Evolutionary conservation across 53 echinoderm and acorn worm genomes (phyloP), one percentile per base, ranked within the genome.

Genomic region (Crossaster papposus): DNA sequence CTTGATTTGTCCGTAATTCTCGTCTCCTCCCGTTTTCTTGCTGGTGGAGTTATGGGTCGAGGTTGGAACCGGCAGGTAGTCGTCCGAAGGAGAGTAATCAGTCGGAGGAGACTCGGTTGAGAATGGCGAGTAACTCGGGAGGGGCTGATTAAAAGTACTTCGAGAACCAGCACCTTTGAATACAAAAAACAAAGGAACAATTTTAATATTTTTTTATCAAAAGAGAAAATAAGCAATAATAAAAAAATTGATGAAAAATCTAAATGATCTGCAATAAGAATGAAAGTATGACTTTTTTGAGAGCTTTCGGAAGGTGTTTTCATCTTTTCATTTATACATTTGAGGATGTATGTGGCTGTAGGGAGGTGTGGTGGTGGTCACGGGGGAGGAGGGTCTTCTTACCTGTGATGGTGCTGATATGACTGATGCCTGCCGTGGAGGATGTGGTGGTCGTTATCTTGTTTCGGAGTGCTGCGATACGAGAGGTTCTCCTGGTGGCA

Each of bases 331-430:
- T n/a, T n/a, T n/a, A n/a, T n/a, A n/a, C n/a, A n/a, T n/a, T n/a
- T n/a, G n/a, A n/a, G n/a, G n/a, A n/a, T n/a, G n/a, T n/a, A n/a
- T n/a, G n/a, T n/a, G n/a, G n/a, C n/a, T n/a, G n/a, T n/a, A n/a
- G n/a, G n/a, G n/a, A n/a, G n/a, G n/a, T n/a, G n/a, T n/a, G n/a
- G n/a, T n/a, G n/a, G n/a, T n/a, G n/a, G n/a, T n/a, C n/a, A n/a
- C n/a, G n/a, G n/a, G n/a, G n/a, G n/a, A n/a, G n/a, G n/a, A 71
- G 29, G 29, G 4, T 29, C 23, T 20, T 11, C 4, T 23, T 87
- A 87, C 87, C 87, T 87, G 87, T 87, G 18, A 87, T 87, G 14
- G 87, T 87, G 63, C 87, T 87, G 87, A 87, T 87, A 15, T 87
- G 87, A 51, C 87, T 87, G 36, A 87, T 87, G 35, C 75, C 77